Conservation (phyloP, 2,888 invertebrate genomes). For the Charanyca ferruginea region DNA sequence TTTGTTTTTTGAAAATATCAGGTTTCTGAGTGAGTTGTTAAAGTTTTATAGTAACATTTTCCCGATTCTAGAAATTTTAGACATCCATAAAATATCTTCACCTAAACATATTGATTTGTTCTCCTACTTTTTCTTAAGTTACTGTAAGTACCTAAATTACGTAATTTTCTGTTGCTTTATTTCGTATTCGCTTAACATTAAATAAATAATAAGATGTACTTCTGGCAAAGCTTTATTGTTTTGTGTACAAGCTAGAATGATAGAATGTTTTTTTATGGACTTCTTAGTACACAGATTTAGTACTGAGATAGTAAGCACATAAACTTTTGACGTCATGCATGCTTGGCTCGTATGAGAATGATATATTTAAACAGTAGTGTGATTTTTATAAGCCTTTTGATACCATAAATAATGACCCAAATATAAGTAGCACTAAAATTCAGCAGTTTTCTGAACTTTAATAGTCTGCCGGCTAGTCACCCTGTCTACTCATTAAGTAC, state of each 20-base stretch:
- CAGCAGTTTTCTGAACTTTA: too few species aligned
- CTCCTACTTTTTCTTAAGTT: neutral
- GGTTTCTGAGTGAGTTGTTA: constrained; percentile 18
- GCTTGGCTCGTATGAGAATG: constrained; percentile 1
- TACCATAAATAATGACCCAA: constrained; percentile 4
- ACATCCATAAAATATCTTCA: neutral
- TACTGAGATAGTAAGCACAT: constrained; percentile 38
- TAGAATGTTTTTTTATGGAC: constrained; percentile 47
- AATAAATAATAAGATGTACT: constrained; percentile 19
- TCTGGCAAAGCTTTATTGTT: constrained; percentile 43
- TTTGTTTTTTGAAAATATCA: neutral
- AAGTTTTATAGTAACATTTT: neutral
- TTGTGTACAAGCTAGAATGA: constrained; percentile 19
- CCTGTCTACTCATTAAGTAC: too few species aligned
- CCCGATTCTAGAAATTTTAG: neutral
- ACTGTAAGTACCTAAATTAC: neutral
- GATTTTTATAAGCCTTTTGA: constrained; percentile 20
- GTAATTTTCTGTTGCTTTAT: neutral
- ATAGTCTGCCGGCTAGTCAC: too few species aligned
- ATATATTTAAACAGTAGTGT: constrained; percentile 18
- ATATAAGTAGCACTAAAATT: neutral
- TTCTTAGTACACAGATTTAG: constrained; percentile 46
- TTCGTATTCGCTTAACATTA: neutral
- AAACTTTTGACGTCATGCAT: constrained; percentile 36
- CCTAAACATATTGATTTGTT: neutral